Base-by-base conservation (phyloP, 35 echinoderm and acorn worm species). In the Chiridota heheva region DNA sequence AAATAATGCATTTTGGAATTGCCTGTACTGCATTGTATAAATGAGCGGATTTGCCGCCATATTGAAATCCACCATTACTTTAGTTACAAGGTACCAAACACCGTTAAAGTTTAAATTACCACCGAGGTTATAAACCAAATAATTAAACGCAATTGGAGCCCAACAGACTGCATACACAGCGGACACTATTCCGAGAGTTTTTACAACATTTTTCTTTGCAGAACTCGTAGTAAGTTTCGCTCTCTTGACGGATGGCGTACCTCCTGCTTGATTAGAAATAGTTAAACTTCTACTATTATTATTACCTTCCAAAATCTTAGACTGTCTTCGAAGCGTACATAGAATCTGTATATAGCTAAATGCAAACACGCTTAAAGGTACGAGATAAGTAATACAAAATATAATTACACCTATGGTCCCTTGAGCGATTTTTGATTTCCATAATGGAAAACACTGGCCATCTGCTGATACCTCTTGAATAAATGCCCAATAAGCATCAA, bases 21-120 rank as follows among this genome's bases (percentile, higher is more conserved):
- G 92, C 53, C 82, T 63, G 72, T 90, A 96, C 64, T 90, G 87
- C 69, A 96, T 82, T 1, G 92, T 85, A 48, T 96, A 96, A 43
- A 96, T 96, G 60, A 96, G 86, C 5, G 92, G 92, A 61, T 96
- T 96, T 20, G 73, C 87, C 16, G 86, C 89, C 76, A 96, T 86
- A 55, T 96, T 96, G 16, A 56, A 84, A 36, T 90, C 83, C 2
- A 81, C 92, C 26, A 96, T 82, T 18, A 96, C 24, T 75, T 86
- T 90, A 6, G 92, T 96, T 6, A 96, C 39, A 2, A 41, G 30
- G 39, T 86, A 90, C 58, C 83, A 86, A 10, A 36, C 81, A 34
- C 82, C 37, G 13, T 40, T 58, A 44, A 90, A 96, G 53, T 90
- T 78, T 38, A 96, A 58, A 30, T 67, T 38, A 17, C 86, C 87